Percentiles rank a stretch among this genome's conserved stretches.
Evolutionary conservation across 2,888 invertebrate species (phyloP).

Genomic region (Theretra japonica): DNA sequence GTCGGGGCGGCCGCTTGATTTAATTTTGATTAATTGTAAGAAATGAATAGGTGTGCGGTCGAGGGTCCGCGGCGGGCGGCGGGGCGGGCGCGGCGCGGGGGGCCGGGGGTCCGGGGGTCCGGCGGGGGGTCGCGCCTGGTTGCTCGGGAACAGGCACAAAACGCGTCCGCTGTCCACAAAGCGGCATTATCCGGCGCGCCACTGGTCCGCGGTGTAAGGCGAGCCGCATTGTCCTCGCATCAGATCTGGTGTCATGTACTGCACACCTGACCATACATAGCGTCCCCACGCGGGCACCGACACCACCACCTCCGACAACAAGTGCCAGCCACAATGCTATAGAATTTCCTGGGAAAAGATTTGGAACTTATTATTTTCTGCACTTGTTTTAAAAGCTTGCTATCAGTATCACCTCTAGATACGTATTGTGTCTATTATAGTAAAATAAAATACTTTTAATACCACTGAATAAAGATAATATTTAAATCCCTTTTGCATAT

Average conservation of each 20-base stretch:
- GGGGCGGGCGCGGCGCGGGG: slow-evolving; percentile 39
- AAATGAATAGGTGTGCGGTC: slow-evolving; percentile 74
- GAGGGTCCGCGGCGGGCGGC: slow-evolving; percentile 42
- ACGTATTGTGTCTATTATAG: no score
- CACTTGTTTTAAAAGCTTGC: no score
- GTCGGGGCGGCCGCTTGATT: slow-evolving; percentile 63
- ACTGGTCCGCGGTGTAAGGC: slow-evolving; percentile 13
- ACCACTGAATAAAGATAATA: no score
- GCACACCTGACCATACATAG: slow-evolving; percentile 13
- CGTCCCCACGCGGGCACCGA: background rate
- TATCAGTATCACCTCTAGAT: no score
- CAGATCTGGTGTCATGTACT: slow-evolving; percentile 16
- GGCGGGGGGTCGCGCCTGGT: slow-evolving; percentile 39
- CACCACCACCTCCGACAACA: no score
- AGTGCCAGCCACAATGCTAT: no score
- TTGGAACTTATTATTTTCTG: no score
- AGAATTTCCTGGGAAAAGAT: no score
- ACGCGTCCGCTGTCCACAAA: slow-evolving; percentile 45
- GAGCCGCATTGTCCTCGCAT: background rate
- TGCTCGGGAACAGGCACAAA: background rate
- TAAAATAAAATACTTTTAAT: no score
- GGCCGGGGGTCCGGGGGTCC: slow-evolving; percentile 39
- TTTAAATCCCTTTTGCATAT: no score
- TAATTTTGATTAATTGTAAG: slow-evolving; percentile 85
- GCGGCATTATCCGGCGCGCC: slow-evolving; percentile 49